Conservation (phyloP, 2,113 vertebrate species). For the Carassius carassius region DNA sequence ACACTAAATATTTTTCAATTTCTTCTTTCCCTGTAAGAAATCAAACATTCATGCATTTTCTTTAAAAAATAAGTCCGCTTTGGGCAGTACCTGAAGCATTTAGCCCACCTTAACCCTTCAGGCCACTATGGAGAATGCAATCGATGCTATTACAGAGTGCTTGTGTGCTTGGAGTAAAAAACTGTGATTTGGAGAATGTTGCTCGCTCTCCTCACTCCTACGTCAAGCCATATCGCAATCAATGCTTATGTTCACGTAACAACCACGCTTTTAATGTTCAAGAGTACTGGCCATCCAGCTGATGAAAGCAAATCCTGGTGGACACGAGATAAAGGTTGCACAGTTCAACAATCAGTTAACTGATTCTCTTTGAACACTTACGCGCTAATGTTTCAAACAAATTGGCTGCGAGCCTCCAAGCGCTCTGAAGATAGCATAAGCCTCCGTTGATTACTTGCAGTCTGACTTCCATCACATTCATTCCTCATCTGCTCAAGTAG, state of each 20-base stretch:
- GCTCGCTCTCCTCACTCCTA: not conserved
- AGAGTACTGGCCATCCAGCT: not conserved
- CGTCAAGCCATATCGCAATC: not conserved
- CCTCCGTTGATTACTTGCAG: not conserved
- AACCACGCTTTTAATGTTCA: not conserved
- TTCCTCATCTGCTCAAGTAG: not conserved
- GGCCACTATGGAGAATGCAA: not conserved
- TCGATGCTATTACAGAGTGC: not conserved
- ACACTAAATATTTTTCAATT: not conserved
- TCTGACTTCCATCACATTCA: conserved; percentile 8
- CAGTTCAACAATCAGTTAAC: conserved; percentile 40
- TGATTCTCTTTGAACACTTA: conserved; percentile 21
- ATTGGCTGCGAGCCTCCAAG: conserved; percentile 2
- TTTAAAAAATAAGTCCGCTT: not conserved
- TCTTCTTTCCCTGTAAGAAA: not conserved
- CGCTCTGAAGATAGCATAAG: conserved; percentile 3
- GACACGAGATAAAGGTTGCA: not conserved
- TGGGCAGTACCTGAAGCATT: not conserved
- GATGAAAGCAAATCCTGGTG: conserved; percentile 13
- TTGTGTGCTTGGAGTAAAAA: not conserved
- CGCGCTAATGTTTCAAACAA: conserved; percentile 26
- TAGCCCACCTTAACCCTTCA: not conserved
- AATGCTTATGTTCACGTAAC: not conserved
- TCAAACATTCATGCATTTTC: not conserved
- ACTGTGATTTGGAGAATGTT: not conserved